A percentile compares a stretch with the other conserved stretches of the same genome.
Conservation (phyloP, 2,888 invertebrate species). For the Temnothorax rugatulus region DNA sequence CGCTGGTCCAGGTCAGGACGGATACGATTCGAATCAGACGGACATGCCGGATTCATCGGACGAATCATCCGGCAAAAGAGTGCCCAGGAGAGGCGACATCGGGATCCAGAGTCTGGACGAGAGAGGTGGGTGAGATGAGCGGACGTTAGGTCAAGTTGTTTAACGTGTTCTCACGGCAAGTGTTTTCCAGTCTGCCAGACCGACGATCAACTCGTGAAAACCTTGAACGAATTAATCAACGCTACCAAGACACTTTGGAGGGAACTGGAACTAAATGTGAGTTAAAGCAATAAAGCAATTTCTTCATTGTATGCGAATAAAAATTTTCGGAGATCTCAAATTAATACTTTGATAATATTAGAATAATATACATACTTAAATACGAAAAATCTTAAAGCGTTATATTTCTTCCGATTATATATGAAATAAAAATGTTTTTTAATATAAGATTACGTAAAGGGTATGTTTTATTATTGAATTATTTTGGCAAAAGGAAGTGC, state of each 20-base stretch:
- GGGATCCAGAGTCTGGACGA: constrained; percentile 89
- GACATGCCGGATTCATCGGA: constrained; percentile 28
- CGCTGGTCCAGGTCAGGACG: not conserved
- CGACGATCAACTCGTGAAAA: constrained; percentile 89
- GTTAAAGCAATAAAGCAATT: constrained; percentile 60
- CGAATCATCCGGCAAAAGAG: constrained; percentile 55
- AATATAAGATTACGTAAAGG: not conserved
- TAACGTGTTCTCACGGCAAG: constrained; percentile 18
- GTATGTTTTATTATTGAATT: not conserved
- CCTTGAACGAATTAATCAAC: constrained; percentile 90
- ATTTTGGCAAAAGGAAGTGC: not conserved
- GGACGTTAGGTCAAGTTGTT: not conserved
- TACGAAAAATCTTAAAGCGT: not conserved
- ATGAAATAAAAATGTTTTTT: not conserved
- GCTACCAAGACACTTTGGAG: constrained; percentile 90
- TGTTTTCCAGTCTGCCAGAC: constrained; percentile 80
- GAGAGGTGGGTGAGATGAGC: constrained; percentile 85
- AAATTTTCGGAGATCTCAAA: not conserved
- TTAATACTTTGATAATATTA: not conserved
- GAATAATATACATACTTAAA: not conserved
- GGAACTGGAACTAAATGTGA: constrained; percentile 89
- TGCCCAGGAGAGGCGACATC: constrained; percentile 90
- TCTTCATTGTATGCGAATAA: not conserved
- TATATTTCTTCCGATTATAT: not conserved
- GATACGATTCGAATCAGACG: constrained; percentile 14